A percentile compares a stretch with the other conserved stretches of the same genome.
phyloP scores from a whole-genome alignment of 2,888 invertebrate species.

The Hydropsyche betteni region DNA sequence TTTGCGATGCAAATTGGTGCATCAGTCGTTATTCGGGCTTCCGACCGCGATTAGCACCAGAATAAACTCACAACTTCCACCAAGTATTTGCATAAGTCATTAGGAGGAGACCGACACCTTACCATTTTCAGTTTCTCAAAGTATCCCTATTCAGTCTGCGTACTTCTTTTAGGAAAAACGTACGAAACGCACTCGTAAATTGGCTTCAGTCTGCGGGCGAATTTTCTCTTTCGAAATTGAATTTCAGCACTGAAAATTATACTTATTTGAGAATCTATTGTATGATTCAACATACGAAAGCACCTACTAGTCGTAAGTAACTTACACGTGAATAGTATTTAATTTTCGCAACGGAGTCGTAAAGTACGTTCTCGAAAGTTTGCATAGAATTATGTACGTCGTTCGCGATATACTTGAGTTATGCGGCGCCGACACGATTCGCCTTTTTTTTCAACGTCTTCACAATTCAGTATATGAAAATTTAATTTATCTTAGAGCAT shows the following conservation, averaged over 20 bases:
- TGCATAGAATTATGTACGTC: conserved; percentile 5
- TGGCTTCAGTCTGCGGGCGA: too few species aligned
- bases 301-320: background rate
- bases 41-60: conserved; percentile 30
- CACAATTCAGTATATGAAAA: background rate
- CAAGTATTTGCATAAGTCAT: conserved; percentile 32
- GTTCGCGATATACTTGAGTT: conserved; percentile 11
- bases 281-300: background rate
- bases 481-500: conserved; percentile 12
- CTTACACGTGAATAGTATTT: conserved; percentile 24
- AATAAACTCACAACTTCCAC: conserved; percentile 17
- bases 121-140: conserved; percentile 2
- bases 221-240: too few species aligned
- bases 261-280: background rate
- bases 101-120: conserved; percentile 24
- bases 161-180: background rate
- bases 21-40: conserved; percentile 31
- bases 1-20: conserved; percentile 34
- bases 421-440: conserved; percentile 29
- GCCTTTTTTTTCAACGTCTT: too few species aligned
- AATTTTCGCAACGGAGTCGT: conserved; percentile 24
- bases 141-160: background rate
- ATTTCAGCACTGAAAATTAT: too few species aligned
- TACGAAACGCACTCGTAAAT: too few species aligned
- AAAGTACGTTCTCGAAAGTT: conserved; percentile 27